Base-by-base conservation (phyloP, 2,888 invertebrate genomes). In the Nomada lathburiana region DNA sequence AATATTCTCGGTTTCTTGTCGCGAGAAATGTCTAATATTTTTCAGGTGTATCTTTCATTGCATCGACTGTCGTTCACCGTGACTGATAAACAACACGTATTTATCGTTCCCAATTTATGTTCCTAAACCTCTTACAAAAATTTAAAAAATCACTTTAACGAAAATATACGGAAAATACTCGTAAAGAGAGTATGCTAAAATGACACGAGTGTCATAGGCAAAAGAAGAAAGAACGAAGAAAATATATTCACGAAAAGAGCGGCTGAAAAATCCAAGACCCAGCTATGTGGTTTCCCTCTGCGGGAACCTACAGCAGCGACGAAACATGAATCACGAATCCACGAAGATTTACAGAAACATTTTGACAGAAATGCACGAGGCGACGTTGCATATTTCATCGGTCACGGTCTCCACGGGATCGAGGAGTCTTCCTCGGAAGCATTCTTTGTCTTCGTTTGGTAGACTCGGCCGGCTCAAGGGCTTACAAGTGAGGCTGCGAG, bases 331-430 rank as follows among this genome's bases (percentile, higher is more conserved):
- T 65, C 80, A 76, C 75, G 80, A 76, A 84, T 73, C 57, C 75
- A 57, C 63, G 70, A 65, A 59, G 65, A 76, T 71, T 75, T 65
- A 63, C 52, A 75, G 81, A 80, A 83, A 77, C 63, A 71, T 69
- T 81, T 81, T 60, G 82, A 76, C 82, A 84, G 84, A 76, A 83
- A 84, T 82, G 78, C 73, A 81, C 50, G 60, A 60, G 52, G 81
- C 72, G 70, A 80, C 69, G 67, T 62, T 52, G 70, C 47, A 77
- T 71, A 86, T 80, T 80, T 82, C 80, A 82, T 70, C 80, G 82
- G 81, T 65, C 76, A 70, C 65, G 82, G 69, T 80, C 80, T 69
- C 80, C 69, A 47, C 26, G 64, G 64, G 68, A 59, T 68, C 80
- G 80, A 52, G 50, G 13, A 42, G 20, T 62, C 75, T 47, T 29